phyloP scores from a whole-genome alignment of 2,113 vertebrate species.

The Furnarius figulus region DNA sequence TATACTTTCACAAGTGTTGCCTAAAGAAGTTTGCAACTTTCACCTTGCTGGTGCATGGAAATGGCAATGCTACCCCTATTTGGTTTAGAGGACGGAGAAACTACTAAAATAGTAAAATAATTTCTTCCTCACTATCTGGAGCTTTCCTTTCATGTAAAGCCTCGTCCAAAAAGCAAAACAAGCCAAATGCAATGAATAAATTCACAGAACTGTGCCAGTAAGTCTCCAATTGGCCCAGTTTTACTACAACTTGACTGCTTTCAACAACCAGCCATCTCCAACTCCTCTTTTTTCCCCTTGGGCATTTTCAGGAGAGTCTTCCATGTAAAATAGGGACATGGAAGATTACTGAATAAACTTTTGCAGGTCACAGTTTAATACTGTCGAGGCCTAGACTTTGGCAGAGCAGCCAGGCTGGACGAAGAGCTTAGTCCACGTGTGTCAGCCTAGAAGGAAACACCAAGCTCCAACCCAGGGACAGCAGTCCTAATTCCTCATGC shows the following conservation, averaged over 20 bases:
- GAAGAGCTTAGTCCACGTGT: neutral
- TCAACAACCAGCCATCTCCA: neutral
- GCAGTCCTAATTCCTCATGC: fast-evolving
- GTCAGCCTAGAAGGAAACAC: neutral
- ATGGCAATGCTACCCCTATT: neutral
- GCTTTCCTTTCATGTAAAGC: neutral
- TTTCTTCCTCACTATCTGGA: neutral
- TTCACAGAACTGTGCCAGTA: neutral
- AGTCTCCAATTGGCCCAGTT: neutral
- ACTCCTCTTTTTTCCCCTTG: neutral
- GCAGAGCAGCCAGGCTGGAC: neutral
- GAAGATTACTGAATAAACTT: neutral
- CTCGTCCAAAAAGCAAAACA: neutral
- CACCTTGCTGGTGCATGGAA: fast-evolving
- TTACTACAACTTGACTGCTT: neutral
- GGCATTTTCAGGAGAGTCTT: neutral
- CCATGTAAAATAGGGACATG: neutral
- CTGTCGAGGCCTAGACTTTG: neutral
- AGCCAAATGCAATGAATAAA: neutral
- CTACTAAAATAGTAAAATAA: neutral
- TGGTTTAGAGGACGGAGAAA: neutral
- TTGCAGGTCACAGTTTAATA: neutral
- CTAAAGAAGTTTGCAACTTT: neutral
- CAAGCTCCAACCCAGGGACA: neutral
- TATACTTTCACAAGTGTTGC: neutral